phyloP scores from a whole-genome alignment of 1,140 invertebrate genomes.

The Drosophila truncata region DNA sequence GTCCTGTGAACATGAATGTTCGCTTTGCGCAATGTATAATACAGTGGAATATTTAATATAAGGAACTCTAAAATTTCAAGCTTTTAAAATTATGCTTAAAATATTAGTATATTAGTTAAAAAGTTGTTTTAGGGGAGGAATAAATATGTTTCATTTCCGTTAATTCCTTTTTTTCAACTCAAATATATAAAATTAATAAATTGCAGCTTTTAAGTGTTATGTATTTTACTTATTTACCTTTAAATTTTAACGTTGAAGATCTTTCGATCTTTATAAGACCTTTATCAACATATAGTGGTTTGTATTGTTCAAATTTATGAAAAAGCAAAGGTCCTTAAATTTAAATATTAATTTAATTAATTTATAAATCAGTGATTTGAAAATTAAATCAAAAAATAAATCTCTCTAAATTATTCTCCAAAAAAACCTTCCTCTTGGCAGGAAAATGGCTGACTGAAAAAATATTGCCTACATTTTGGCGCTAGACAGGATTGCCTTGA shows the following conservation, averaged over 20 bases:
- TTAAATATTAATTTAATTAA: too few species aligned
- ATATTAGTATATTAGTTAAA: not conserved
- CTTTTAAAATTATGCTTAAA: too few species aligned
- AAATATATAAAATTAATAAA: too few species aligned
- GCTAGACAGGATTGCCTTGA: too few species aligned
- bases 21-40: not conserved
- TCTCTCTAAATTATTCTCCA: too few species aligned
- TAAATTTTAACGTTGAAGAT: too few species aligned
- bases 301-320: not conserved
- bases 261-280: not conserved
- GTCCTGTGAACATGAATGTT: slow-evolving; percentile 7
- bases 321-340: not conserved
- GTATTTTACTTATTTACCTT: too few species aligned
- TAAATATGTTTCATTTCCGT: not conserved
- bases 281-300: not conserved
- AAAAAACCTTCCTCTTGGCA: too few species aligned
- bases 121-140: not conserved
- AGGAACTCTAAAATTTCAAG: not conserved
- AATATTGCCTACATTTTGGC: slow-evolving; percentile 4
- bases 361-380: too few species aligned
- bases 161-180: too few species aligned
- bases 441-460: not conserved
- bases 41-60: not conserved
- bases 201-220: too few species aligned
- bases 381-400: too few species aligned